These are phyloP conservation scores for Poecilia gillii DNA, from an alignment of 2,797 vertebrate species.

Conservation along the genomic window DNA sequence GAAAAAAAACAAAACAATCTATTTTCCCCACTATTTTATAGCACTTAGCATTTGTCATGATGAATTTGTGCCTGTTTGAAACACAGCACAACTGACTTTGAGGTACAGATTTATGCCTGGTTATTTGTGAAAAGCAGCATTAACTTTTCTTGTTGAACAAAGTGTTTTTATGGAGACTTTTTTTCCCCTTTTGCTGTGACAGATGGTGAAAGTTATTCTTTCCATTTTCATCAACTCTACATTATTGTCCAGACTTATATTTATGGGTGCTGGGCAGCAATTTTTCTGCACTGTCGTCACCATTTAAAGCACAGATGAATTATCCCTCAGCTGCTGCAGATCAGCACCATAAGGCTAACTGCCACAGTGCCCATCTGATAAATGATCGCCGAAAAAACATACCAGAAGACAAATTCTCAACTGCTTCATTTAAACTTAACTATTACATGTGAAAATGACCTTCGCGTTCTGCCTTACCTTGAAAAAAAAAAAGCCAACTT, in stretches of 20 bases:
- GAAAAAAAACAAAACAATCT: slow-evolving; percentile 1
- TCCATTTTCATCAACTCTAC: slow-evolving; percentile 44
- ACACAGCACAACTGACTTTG: neutral
- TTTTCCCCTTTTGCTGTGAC: slow-evolving; percentile 19
- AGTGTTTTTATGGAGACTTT: slow-evolving; percentile 13
- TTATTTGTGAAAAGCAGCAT: neutral
- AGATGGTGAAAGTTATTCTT: slow-evolving; percentile 48
- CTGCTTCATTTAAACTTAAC: neutral
- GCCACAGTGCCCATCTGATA: neutral
- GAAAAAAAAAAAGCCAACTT: neutral
- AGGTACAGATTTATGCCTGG: neutral
- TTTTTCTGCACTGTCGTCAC: slow-evolving; percentile 38
- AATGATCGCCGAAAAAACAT: neutral
- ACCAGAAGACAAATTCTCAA: neutral
- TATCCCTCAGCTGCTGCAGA: slow-evolving; percentile 23
- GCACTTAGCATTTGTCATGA: slow-evolving; percentile 10
- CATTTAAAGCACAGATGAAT: slow-evolving; percentile 36
- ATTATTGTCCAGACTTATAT: slow-evolving; percentile 28
- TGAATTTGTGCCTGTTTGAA: slow-evolving; percentile 11
- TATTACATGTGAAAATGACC: neutral
- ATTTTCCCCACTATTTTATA: neutral
- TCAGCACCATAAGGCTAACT: slow-evolving; percentile 5
- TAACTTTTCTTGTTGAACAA: neutral
- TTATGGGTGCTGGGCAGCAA: slow-evolving; percentile 17
- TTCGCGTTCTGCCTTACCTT: neutral